Conservation (phyloP, 2,113 vertebrate species). For the Neogale vison region DNA sequence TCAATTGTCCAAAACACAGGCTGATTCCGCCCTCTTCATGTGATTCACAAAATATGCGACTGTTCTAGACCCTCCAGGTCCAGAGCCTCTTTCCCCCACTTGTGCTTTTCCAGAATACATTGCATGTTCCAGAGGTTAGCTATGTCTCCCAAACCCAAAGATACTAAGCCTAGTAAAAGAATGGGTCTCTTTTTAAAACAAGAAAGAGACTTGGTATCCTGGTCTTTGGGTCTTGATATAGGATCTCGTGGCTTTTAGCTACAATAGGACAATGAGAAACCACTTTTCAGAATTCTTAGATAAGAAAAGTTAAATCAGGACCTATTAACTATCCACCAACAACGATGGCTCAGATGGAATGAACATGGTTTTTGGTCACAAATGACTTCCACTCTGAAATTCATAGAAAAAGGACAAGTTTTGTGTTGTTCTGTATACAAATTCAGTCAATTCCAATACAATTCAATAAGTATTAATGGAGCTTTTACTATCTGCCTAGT, state of each 20-base stretch:
- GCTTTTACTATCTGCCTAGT: not conserved
- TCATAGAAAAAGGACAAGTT: not conserved
- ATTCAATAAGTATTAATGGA: not conserved
- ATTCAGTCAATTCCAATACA: not conserved
- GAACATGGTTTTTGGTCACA: not conserved
- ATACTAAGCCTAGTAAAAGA: not conserved
- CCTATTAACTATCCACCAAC: not conserved
- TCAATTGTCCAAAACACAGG: not conserved
- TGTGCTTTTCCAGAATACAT: not conserved
- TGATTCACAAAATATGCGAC: fast-evolving
- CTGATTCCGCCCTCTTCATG: fast-evolving
- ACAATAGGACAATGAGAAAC: not conserved
- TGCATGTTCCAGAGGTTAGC: not conserved
- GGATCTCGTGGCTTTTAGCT: not conserved
- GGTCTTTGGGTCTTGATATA: not conserved
- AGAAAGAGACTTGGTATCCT: not conserved
- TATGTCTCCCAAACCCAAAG: not conserved
- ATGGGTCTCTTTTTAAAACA: not conserved
- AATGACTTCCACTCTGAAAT: not conserved
- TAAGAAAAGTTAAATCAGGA: not conserved
- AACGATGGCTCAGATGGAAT: not conserved
- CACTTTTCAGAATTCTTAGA: not conserved
- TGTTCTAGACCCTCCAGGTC: not conserved
- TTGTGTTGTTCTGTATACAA: not conserved
- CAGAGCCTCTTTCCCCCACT: not conserved